Evolutionary conservation across 64 coral and sea anemone species (phyloP).

Genomic region (Pocillopora verrucosa): DNA sequence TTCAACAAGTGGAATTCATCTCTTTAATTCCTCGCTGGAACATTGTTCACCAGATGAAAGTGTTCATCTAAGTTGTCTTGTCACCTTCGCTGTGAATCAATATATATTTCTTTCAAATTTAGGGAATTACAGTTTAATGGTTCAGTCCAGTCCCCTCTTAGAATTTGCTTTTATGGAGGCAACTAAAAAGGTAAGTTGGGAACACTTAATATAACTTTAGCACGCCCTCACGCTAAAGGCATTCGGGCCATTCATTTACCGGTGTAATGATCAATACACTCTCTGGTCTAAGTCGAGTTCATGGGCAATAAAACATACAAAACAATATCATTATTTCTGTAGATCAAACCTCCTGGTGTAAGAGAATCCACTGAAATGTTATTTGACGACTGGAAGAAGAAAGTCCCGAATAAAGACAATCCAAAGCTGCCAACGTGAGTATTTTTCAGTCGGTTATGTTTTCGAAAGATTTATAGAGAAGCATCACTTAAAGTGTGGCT

Average conservation of each 20-base stretch:
- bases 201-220: not conserved
- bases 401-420: slow-evolving; percentile 41
- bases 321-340: not conserved
- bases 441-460: too few relatives aligned
- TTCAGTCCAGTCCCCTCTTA: slow-evolving; percentile 70
- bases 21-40: too few relatives aligned
- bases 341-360: slow-evolving; percentile 43
- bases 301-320: not conserved
- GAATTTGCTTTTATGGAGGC: slow-evolving; percentile 83
- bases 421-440: slow-evolving; percentile 50
- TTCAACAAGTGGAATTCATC: too few relatives aligned
- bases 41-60: too few relatives aligned
- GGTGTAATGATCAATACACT: too few relatives aligned
- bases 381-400: slow-evolving; percentile 70
- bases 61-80: too few relatives aligned
- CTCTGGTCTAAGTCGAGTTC: not conserved
- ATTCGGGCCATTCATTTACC: too few relatives aligned
- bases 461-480: too few relatives aligned
- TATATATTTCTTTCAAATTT: not conserved
- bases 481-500: too few relatives aligned
- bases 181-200: slow-evolving; percentile 57
- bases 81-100: too few relatives aligned
- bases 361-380: slow-evolving; percentile 36
- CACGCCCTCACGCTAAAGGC: too few relatives aligned
- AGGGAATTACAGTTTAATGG: slow-evolving; percentile 61